These are phyloP conservation scores for Hippocampus abdominalis DNA, from an alignment of 2,113 vertebrate species.

Conservation along the genomic window DNA sequence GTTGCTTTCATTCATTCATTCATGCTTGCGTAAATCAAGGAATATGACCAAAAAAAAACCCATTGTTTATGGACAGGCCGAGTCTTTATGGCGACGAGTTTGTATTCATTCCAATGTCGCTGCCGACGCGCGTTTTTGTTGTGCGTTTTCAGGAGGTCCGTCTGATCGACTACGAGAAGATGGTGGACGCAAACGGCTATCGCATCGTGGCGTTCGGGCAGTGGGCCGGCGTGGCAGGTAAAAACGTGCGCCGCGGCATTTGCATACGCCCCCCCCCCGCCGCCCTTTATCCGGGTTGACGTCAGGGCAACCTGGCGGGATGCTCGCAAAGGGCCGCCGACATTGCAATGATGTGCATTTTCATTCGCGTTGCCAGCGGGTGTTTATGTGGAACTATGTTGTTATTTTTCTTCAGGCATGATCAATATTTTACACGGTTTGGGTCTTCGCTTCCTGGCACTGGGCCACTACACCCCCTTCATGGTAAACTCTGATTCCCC, in stretches of 20 bases:
- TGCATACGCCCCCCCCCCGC: not conserved
- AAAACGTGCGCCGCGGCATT: not conserved
- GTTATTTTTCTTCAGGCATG: constrained; percentile 79
- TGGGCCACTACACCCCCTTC: constrained; percentile 95
- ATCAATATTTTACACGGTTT: constrained; percentile 96
- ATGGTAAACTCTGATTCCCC: constrained; percentile 77
- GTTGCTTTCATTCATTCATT: not conserved
- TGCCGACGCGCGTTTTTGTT: constrained; percentile 14
- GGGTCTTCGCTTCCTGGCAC: constrained; percentile 89
- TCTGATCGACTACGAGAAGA: constrained; percentile 98
- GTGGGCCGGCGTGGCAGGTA: constrained; percentile 98
- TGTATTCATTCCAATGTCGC: not conserved
- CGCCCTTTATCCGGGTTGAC: not conserved
- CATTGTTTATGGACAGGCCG: not conserved
- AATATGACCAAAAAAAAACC: not conserved
- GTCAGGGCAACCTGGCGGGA: not conserved
- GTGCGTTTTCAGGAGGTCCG: constrained; percentile 82
- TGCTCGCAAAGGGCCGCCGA: not conserved
- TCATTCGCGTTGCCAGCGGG: not conserved
- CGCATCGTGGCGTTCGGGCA: constrained; percentile 95
- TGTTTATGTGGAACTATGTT: not conserved
- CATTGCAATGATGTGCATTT: not conserved
- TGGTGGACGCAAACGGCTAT: constrained; percentile 89
- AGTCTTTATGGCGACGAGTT: not conserved
- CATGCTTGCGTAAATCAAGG: not conserved